phyloP scores from a whole-genome alignment of 2,113 vertebrate genomes.

The Lepisosteus osseus region DNA sequence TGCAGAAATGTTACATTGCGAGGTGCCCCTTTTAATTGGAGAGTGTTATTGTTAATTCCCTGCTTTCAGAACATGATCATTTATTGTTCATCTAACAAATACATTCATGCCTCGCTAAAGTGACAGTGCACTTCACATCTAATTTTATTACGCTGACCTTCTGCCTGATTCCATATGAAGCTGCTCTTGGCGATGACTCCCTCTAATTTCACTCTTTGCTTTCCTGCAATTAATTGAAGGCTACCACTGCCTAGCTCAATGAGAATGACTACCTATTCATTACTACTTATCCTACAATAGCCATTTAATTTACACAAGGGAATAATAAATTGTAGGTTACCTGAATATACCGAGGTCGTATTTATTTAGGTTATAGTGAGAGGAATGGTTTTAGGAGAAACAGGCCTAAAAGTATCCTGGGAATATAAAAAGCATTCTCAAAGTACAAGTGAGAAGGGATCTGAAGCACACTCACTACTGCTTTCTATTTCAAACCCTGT shows the following conservation, averaged over 20 bases:
- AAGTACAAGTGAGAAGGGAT: too few species aligned
- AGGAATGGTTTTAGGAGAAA: too few species aligned
- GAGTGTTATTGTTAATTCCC: conserved; percentile 43
- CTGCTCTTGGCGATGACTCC: conserved; percentile 40
- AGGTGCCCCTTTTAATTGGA: conserved; percentile 46
- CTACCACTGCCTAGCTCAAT: conserved; percentile 43
- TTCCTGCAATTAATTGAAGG: conserved; percentile 32
- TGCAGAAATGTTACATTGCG: conserved; percentile 7
- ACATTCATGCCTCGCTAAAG: conserved; percentile 44
- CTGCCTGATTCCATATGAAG: conserved; percentile 35
- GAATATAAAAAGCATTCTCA: too few species aligned
- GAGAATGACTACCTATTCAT: conserved; percentile 18
- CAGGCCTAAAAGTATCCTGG: too few species aligned
- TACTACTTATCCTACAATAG: conserved; percentile 37
- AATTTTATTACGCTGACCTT: conserved; percentile 52
- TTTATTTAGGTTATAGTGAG: not conserved
- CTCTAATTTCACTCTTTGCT: conserved; percentile 24
- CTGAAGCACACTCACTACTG: too few species aligned
- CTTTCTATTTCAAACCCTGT: too few species aligned
- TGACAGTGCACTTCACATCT: conserved; percentile 57
- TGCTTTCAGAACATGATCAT: conserved; percentile 22
- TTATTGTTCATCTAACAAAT: conserved; percentile 33
- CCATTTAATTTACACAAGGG: conserved; percentile 11
- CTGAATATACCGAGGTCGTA: not conserved
- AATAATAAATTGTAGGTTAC: conserved; percentile 2